phyloP scores from a whole-genome alignment of 1,140 invertebrate genomes.

The Neoseiulus cucumeris region DNA sequence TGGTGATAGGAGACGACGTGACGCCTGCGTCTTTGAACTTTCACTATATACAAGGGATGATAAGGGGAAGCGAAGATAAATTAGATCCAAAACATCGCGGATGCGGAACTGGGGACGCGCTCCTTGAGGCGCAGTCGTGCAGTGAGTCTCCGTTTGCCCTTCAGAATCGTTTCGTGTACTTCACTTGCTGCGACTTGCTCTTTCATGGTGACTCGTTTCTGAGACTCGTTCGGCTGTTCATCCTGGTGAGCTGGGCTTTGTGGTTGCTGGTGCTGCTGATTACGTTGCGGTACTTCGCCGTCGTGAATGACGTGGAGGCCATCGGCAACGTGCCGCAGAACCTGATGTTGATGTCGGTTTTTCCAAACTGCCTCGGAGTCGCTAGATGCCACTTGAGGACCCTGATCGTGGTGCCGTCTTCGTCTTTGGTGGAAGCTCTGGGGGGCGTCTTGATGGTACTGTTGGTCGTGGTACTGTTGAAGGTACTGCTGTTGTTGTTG shows the following conservation, averaged over 20 bases:
- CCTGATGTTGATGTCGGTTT: too few relatives aligned
- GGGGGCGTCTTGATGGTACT: too few relatives aligned
- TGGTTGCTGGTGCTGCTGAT: neutral
- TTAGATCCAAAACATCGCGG: conserved; percentile 1
- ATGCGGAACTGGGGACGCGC: neutral
- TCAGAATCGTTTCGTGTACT: neutral
- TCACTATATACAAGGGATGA: too few relatives aligned
- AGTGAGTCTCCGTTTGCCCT: neutral
- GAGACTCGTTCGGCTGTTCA: neutral
- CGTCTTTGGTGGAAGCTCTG: too few relatives aligned
- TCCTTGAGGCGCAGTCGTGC: neutral
- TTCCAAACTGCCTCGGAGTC: too few relatives aligned
- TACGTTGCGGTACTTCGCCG: neutral
- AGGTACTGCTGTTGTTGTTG: too few relatives aligned
- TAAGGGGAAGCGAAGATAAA: neutral
- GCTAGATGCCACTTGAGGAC: too few relatives aligned
- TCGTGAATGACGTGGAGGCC: neutral
- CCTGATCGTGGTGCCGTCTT: too few relatives aligned
- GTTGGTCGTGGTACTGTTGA: too few relatives aligned
- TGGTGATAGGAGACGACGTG: too few relatives aligned
- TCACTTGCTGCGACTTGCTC: conserved; percentile 6
- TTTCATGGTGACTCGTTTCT: neutral
- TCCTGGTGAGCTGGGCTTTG: neutral
- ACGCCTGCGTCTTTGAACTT: too few relatives aligned
- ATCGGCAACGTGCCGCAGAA: too few relatives aligned